A percentile compares a stretch with the other conserved stretches of the same genome.
Conservation (phyloP, 2,797 vertebrate species). For the Choloepus didactylus region DNA sequence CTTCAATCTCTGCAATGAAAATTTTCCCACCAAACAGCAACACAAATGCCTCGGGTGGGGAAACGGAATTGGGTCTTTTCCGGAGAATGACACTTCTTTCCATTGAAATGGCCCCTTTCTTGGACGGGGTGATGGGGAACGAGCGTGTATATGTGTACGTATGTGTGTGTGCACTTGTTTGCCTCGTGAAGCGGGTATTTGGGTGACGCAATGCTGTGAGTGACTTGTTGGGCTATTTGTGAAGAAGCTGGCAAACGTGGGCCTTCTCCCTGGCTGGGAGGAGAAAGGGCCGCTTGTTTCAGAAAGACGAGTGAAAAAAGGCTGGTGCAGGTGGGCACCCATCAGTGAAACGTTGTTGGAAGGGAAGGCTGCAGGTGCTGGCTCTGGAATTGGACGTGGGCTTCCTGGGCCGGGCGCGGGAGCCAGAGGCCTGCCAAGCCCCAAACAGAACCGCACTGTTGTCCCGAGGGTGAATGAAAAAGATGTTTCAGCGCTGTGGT, state of each 20-base stretch:
- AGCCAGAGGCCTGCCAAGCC: constrained; percentile 86
- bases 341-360: constrained; percentile 85
- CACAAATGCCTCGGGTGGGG: constrained; percentile 50
- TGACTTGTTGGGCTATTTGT: constrained; percentile 83
- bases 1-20: constrained; percentile 56
- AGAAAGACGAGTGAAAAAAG: constrained; percentile 65
- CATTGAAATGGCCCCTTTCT: constrained; percentile 75
- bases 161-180: constrained; percentile 43
- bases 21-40: constrained; percentile 72
- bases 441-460: constrained; percentile 88
- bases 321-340: constrained; percentile 88
- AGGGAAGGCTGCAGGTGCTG: constrained; percentile 88
- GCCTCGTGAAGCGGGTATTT: constrained; percentile 82
- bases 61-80: constrained; percentile 80
- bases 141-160: neutral
- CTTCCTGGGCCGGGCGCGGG: constrained; percentile 88
- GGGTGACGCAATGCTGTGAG: constrained; percentile 81
- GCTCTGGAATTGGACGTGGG: constrained; percentile 84
- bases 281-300: constrained; percentile 89
- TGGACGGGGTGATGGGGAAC: neutral
- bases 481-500: constrained; percentile 92
- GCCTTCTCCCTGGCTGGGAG: constrained; percentile 85
- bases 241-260: constrained; percentile 82
- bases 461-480: constrained; percentile 89
- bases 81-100: constrained; percentile 70